Evolutionary conservation across 1,140 invertebrate species (phyloP), one percentile per base, ranked within the genome.

Genomic region (Pissodes strobi): DNA sequence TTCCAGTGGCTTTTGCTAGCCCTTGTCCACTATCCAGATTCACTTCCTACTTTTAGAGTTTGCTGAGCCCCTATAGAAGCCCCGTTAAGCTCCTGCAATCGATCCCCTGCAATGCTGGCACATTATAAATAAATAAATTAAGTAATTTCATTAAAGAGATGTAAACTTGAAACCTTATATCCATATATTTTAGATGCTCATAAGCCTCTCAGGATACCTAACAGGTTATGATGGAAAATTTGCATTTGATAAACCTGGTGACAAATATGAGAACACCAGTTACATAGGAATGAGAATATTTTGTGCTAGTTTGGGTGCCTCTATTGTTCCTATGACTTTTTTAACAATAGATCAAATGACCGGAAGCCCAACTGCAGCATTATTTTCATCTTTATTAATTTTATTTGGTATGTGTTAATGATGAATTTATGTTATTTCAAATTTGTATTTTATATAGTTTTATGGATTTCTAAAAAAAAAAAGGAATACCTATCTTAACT

Each of bases 181-280:
- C n/a, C n/a, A n/a, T n/a, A 30, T 30, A 62, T 52, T 58, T 46
- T 75, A 96, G 93, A 98, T 98, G 95, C 81, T 98, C 19, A 97
- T 98, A 75, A 94, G 90, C 1, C 79, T 95, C 10, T 93, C 94
- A 67, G 96, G 96, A 15, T 90, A 94, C 74, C 75, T 97, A 69
- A 95, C 92, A 51, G 95, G 95, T 2, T 98, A 98, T 78, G 90
- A 98, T 86, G 96, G 94, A n/a, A 94, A 81, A 60, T 98, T 96
- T 86, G 84, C 92, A 0, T 98, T 98, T 83, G 91, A 95, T 70
- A 97, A 97, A 80, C 96, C 95, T 5, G 95, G 95, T 6, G 94
- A 98, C 79, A 94, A 93, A 75, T 98, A 93, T 81, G 88, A 90
- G 55, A 89, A 91, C 64, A 88, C 90, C 0, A 86, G 87, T 62